Percentiles rank a stretch among this genome's conserved stretches.
Evolutionary conservation across 1,140 invertebrate genomes (phyloP).

Genomic region (Leptinotarsa texana): DNA sequence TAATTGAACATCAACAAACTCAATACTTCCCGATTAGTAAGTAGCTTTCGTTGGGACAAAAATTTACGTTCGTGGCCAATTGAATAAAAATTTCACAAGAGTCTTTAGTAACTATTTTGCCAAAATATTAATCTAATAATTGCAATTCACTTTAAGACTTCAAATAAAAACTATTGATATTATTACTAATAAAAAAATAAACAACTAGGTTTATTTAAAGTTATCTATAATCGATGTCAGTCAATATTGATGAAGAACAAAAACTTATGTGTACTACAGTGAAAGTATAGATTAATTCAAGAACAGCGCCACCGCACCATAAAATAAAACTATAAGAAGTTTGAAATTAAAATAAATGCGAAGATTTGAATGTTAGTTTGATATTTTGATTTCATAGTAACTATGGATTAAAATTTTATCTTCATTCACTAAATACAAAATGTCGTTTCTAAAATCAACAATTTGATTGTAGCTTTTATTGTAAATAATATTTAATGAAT

Average conservation of each 20-base stretch:
- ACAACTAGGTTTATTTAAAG: not conserved
- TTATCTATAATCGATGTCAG: not conserved
- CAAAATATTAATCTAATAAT: not conserved
- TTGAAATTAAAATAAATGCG: not conserved
- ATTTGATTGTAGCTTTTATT: not conserved
- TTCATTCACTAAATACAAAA: not conserved
- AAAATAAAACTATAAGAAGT: not conserved
- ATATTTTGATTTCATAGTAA: not conserved
- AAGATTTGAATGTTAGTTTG: not conserved
- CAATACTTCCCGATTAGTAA: conserved; percentile 8
- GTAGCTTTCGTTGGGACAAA: conserved; percentile 8
- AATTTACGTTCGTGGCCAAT: not conserved
- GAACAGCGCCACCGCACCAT: not conserved
- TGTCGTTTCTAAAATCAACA: not conserved
- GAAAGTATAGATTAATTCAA: not conserved
- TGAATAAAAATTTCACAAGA: not conserved
- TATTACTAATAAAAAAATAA: not conserved
- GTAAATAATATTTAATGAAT: too few species aligned
- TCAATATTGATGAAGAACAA: not conserved
- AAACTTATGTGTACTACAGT: not conserved
- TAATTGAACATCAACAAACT: conserved; percentile 9
- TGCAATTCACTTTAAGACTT: not conserved
- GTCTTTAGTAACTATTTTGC: not conserved
- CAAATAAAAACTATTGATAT: not conserved
- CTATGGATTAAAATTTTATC: conserved; percentile 1